Evolutionary conservation across 2,797 vertebrate species (phyloP), one percentile per base, ranked within the genome.

Genomic region (Glyptemys insculpta): DNA sequence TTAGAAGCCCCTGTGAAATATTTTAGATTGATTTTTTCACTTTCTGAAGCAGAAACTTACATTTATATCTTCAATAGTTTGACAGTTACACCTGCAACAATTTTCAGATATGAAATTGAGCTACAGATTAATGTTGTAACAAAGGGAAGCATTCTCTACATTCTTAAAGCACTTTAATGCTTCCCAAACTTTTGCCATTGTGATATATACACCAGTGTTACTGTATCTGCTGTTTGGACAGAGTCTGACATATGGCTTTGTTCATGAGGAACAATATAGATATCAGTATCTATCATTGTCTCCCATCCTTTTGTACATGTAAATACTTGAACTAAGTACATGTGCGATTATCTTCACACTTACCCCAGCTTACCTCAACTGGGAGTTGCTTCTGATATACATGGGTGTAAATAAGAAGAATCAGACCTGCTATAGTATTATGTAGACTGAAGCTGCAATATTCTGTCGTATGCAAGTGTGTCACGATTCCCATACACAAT

Each of bases 1-100:
- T 95, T 92, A 90, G 62, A 29, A 88, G 52, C 85, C 76, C 59
- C 83, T 88, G 81, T 90, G 95, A 96, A 96, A 88, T 53, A 72
- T 89, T 96, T 91, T 10, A 4, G 91, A 95, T 95, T 81, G 89
- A 93, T 59, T 88, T 91, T 81, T 72, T 65, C 79, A 81, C 93
- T 96, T 94, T 89, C 91, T 81, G 74, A 95, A 83, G 92, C 25
- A 90, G 83, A 56, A 84, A 81, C 65, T 87, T 83, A 85, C 56
- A 25, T 87, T 96, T 93, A 15, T 34, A 79, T 54, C 87, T 79
- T 92, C 12, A 1, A 80, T 91, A 87, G 53, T n/a, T 6, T 88
- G 90, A 91, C 93, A 92, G 81, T 49, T 85, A 56, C 83, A 23
- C 87, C 88, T 90, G 37, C 6, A 85, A 85, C 68, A 23, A 53